These are phyloP conservation scores for Alcis repandata DNA, from an alignment of 2,888 invertebrate species.

Conservation along the genomic window DNA sequence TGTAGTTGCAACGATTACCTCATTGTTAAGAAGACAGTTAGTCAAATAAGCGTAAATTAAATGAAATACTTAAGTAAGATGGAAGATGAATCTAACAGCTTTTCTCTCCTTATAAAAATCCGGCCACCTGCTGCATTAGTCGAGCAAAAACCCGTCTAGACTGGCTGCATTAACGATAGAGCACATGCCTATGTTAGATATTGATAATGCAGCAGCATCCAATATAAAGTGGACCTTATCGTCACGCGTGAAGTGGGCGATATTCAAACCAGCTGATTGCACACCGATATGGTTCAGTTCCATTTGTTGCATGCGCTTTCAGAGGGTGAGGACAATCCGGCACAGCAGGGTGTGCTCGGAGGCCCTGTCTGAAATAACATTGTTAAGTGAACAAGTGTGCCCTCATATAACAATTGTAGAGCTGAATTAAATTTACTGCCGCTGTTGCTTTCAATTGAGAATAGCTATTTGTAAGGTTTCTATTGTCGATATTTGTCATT, in stretches of 20 bases:
- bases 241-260: conserved; percentile 46
- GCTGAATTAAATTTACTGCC: conserved; percentile 38
- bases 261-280: conserved; percentile 38
- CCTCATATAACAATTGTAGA: conserved; percentile 36
- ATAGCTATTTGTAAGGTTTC: conserved; percentile 24
- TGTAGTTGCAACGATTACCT: background rate
- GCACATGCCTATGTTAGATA: conserved; percentile 59
- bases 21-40: background rate
- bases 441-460: conserved; percentile 32
- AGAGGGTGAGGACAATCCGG: conserved; percentile 43
- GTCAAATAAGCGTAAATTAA: background rate
- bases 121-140: conserved; percentile 67
- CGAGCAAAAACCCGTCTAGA: conserved; percentile 79
- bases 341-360: conserved; percentile 37
- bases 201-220: conserved; percentile 49
- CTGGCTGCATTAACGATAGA: conserved; percentile 60
- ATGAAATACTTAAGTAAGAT: conserved; percentile 24
- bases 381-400: conserved; percentile 43
- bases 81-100: conserved; percentile 38
- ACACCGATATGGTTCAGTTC: conserved; percentile 17
- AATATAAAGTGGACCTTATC: conserved; percentile 61
- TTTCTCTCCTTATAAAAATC: conserved; percentile 58
- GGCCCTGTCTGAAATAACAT: conserved; percentile 46
- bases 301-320: conserved; percentile 16
- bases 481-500: conserved; percentile 10